phyloP scores from a whole-genome alignment of 2,888 invertebrate species.

The Lasius platythorax region DNA sequence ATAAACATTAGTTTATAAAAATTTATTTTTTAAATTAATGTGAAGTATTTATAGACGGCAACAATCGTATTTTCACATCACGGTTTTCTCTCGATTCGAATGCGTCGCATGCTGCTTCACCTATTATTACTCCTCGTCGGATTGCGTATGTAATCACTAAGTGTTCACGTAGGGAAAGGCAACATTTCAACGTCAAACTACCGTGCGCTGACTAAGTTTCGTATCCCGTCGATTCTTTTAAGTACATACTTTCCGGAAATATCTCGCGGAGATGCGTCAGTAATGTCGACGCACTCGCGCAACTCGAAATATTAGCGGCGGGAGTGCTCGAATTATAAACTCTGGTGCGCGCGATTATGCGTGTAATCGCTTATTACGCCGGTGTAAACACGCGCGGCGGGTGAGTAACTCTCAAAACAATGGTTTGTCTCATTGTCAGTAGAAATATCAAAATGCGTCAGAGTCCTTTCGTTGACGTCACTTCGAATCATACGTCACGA shows the following conservation, averaged over 20 bases:
- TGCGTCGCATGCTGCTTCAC: not conserved
- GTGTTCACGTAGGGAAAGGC: constrained; percentile 13
- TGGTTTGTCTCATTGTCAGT: constrained; percentile 33
- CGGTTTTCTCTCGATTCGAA: not conserved
- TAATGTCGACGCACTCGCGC: constrained; percentile 28
- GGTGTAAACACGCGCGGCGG: constrained; percentile 7
- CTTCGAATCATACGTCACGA: constrained; percentile 48
- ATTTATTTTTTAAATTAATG: not conserved
- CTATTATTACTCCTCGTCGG: constrained; percentile 30
- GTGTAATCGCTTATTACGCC: not conserved
- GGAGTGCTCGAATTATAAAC: constrained; percentile 15
- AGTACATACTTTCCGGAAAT: constrained; percentile 45
- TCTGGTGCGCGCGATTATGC: not conserved
- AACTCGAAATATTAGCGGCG: constrained; percentile 55
- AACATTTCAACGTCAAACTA: constrained; percentile 27
- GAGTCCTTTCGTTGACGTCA: constrained; percentile 59
- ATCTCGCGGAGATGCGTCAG: constrained; percentile 60
- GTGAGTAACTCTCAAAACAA: constrained; percentile 65
- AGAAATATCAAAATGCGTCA: constrained; percentile 62
- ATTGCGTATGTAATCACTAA: not conserved
- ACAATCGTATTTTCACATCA: not conserved
- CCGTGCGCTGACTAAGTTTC: constrained; percentile 17
- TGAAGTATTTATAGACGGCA: not conserved
- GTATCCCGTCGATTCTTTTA: constrained; percentile 38
- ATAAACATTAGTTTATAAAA: not conserved